These are phyloP conservation scores for Plectus sambesii DNA, from an alignment of 1,140 invertebrate species.

Conservation along the genomic window DNA sequence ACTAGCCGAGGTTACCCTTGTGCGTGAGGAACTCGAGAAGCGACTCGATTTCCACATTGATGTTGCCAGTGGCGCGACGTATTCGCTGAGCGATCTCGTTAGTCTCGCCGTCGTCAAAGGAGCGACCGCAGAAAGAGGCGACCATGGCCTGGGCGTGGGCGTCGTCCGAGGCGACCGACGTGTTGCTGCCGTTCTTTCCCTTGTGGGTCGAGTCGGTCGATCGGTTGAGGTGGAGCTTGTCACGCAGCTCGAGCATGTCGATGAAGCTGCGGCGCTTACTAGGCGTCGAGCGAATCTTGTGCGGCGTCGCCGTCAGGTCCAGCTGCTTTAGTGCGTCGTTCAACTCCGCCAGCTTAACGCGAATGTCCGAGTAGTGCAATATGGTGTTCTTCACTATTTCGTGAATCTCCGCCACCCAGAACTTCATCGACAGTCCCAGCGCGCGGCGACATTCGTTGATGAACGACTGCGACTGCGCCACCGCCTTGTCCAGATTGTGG, in stretches of 20 bases:
- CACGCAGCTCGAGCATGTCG: slow-evolving; percentile 41
- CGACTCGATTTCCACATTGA: slow-evolving; percentile 44
- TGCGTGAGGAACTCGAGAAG: slow-evolving; percentile 44
- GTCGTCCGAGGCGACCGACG: slow-evolving; percentile 45
- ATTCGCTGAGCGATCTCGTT: slow-evolving; percentile 46
- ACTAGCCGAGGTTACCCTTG: slow-evolving; percentile 38
- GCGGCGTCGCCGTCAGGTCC: slow-evolving; percentile 43
- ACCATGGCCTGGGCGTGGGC: slow-evolving; percentile 46
- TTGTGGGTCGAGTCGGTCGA: slow-evolving; percentile 27
- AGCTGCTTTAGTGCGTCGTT: slow-evolving; percentile 45
- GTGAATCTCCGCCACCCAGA: slow-evolving; percentile 45
- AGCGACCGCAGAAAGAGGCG: slow-evolving; percentile 43
- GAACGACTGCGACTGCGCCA: slow-evolving; percentile 44
- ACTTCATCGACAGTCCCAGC: slow-evolving; percentile 44
- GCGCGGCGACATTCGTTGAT: slow-evolving; percentile 44
- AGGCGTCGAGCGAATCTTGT: slow-evolving; percentile 45
- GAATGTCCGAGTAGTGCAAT: slow-evolving; percentile 40
- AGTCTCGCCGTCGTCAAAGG: slow-evolving; percentile 44
- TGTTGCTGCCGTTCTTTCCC: slow-evolving; percentile 42
- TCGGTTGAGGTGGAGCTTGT: slow-evolving; percentile 40
- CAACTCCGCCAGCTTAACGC: slow-evolving; percentile 42
- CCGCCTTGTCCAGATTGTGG: slow-evolving; percentile 42
- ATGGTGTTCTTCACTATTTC: slow-evolving; percentile 46
- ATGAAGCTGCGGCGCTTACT: slow-evolving; percentile 43
- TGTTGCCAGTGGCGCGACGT: slow-evolving; percentile 41